A percentile compares a stretch with the other conserved stretches of the same genome.
Evolutionary conservation across 2,888 invertebrate species (phyloP).

Genomic region (Melitaea athalia): DNA sequence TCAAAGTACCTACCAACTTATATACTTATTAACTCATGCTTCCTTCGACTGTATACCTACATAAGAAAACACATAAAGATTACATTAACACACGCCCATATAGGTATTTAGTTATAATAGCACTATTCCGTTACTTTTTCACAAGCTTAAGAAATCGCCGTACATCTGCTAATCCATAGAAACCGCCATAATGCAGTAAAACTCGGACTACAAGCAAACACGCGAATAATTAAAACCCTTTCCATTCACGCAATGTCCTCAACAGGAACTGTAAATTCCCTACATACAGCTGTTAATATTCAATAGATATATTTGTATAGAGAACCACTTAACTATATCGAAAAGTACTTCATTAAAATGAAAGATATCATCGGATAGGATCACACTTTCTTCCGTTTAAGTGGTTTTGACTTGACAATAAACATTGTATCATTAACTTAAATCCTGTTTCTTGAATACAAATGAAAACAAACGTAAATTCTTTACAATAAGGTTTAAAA

Average conservation of each 20-base stretch:
- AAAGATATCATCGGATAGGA: slow-evolving; percentile 44
- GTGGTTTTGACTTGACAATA: slow-evolving; percentile 56
- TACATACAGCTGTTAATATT: slow-evolving; percentile 27
- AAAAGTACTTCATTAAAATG: slow-evolving; percentile 42
- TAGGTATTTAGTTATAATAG: not conserved
- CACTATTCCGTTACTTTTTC: slow-evolving; percentile 39
- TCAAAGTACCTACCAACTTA: too few relatives aligned
- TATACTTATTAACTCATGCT: too few relatives aligned
- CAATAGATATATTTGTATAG: slow-evolving; percentile 13
- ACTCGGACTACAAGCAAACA: slow-evolving; percentile 25
- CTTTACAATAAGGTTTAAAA: slow-evolving; percentile 24
- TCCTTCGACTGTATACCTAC: too few relatives aligned
- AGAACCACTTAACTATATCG: slow-evolving; percentile 26
- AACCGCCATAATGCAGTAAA: slow-evolving; percentile 26
- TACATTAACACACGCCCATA: not conserved
- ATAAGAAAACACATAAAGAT: too few relatives aligned
- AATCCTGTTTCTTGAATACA: slow-evolving; percentile 33
- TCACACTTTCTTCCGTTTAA: slow-evolving; percentile 54
- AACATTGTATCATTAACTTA: slow-evolving; percentile 55
- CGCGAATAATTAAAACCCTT: slow-evolving; percentile 36
- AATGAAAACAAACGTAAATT: slow-evolving; percentile 34
- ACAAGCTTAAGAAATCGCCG: slow-evolving; percentile 24
- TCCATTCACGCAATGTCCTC: slow-evolving; percentile 29
- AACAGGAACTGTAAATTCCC: slow-evolving; percentile 29
- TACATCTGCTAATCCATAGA: slow-evolving; percentile 30